These are phyloP conservation scores for Scomber colias DNA, from an alignment of 2,113 vertebrate species.

Conservation along the genomic window DNA sequence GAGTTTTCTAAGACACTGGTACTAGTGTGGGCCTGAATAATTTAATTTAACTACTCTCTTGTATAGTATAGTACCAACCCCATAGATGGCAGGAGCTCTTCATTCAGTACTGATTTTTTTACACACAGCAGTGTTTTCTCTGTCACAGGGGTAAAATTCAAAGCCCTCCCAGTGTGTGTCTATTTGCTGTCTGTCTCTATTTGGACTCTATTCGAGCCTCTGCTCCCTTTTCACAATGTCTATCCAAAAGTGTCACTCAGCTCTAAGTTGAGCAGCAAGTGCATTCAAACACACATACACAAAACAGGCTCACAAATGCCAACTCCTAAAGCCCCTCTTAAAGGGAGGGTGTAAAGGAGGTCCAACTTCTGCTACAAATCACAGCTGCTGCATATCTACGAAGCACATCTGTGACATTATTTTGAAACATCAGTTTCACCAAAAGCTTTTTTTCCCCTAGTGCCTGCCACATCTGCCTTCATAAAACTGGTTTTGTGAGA, in stretches of 20 bases:
- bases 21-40: conserved; percentile 35
- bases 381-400: conserved; percentile 16
- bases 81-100: conserved; percentile 35
- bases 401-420: conserved; percentile 28
- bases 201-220: conserved; percentile 59
- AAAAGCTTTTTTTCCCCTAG: background rate
- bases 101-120: conserved; percentile 31
- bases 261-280: conserved; percentile 62
- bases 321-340: conserved; percentile 33
- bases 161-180: conserved; percentile 52
- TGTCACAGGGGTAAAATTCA: conserved; percentile 28
- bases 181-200: conserved; percentile 66
- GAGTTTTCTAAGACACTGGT: conserved; percentile 39
- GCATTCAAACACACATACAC: conserved; percentile 44
- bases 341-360: conserved; percentile 7
- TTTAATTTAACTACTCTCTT: conserved; percentile 26
- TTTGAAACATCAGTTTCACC: conserved; percentile 2
- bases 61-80: background rate
- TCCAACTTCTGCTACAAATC: conserved; percentile 25
- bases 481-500: background rate
- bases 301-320: conserved; percentile 45
- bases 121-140: conserved; percentile 42
- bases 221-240: conserved; percentile 61
- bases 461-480: background rate
- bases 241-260: conserved; percentile 75